Conservation (phyloP, 2,797 vertebrate species). For the Xenentodon cancila region DNA sequence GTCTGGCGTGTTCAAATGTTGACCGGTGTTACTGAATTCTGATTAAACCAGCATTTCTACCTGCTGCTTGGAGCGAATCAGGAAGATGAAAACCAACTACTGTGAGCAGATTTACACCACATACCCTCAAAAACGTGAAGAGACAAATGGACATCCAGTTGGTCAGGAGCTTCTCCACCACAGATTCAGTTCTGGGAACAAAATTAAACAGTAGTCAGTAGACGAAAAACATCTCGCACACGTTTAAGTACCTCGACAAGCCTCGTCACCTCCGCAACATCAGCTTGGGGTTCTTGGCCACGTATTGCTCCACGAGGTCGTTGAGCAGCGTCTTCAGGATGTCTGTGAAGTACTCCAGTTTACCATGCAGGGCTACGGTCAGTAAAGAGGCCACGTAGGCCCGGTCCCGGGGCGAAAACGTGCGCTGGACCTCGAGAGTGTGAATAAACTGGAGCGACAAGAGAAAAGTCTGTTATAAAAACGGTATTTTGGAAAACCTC, state of each 20-base stretch:
- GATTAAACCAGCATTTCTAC: too few species aligned
- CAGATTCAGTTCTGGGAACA: constrained; percentile 90
- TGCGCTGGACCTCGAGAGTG: constrained; percentile 94
- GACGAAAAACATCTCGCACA: neutral
- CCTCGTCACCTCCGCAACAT: constrained; percentile 91
- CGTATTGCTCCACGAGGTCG: constrained; percentile 94
- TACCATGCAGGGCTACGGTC: constrained; percentile 93
- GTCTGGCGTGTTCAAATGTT: too few species aligned
- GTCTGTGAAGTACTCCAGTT: constrained; percentile 97
- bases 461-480: too few species aligned
- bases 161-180: constrained; percentile 96
- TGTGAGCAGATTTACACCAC: constrained; percentile 33
- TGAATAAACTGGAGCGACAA: constrained; percentile 89
- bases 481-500: too few species aligned
- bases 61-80: too few species aligned
- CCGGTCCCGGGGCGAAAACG: constrained; percentile 93
- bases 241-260: too few species aligned
- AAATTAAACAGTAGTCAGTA: constrained; percentile 17
- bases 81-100: too few species aligned
- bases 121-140: constrained; percentile 93
- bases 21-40: too few species aligned
- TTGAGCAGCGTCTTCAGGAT: constrained; percentile 95
- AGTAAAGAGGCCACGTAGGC: constrained; percentile 95
- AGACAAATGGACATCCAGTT: constrained; percentile 99
- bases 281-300: constrained; percentile 97